Percentiles rank a stretch among this genome's conserved stretches.
These are phyloP conservation scores for Colius striatus DNA, from an alignment of 2,113 vertebrate species.

Conservation along the genomic window DNA sequence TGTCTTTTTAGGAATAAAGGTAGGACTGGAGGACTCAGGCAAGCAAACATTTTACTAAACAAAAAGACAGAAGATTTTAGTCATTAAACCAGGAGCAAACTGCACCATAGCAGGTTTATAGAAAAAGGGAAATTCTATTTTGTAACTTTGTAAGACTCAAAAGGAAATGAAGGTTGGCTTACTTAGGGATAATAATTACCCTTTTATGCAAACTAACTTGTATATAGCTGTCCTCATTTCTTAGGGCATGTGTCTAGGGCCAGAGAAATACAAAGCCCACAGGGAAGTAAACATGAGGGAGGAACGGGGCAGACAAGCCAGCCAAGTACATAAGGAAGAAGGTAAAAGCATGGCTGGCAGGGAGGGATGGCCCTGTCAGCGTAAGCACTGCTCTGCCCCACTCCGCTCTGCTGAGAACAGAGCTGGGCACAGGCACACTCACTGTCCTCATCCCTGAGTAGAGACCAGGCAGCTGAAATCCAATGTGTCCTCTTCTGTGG, in stretches of 20 bases:
- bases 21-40: not conserved
- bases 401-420: rapidly evolving
- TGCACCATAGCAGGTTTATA: not conserved
- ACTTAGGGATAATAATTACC: not conserved
- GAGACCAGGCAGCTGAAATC: too few species aligned
- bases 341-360: too few species aligned
- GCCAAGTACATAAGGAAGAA: not conserved
- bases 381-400: rapidly evolving
- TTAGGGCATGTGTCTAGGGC: not conserved
- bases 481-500: not conserved
- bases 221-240: not conserved
- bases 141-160: not conserved
- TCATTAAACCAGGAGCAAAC: not conserved
- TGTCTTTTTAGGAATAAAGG: not conserved
- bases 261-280: not conserved
- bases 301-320: not conserved
- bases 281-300: too few species aligned
- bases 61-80: not conserved
- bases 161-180: not conserved
- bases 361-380: not conserved
- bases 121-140: not conserved
- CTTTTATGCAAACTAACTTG: not conserved
- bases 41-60: not conserved
- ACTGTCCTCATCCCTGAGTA: rapidly evolving
- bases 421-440: not conserved